Evolutionary conservation across 2,113 vertebrate genomes (phyloP).

Genomic region (Petromus typicus): DNA sequence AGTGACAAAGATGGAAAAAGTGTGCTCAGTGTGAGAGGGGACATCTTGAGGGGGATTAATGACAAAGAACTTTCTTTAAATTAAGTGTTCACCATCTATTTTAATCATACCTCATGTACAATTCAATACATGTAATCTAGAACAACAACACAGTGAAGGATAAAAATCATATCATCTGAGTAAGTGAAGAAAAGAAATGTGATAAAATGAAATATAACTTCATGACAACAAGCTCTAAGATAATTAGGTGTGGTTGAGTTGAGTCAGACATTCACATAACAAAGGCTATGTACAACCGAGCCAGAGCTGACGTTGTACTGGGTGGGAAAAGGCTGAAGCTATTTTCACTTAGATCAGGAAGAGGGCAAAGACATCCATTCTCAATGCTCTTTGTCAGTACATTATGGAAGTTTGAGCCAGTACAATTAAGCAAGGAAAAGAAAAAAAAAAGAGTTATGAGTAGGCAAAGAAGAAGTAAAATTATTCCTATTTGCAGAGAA

Average conservation of each 20-base stretch:
- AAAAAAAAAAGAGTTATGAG: background rate
- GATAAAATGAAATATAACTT: background rate
- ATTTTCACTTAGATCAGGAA: background rate
- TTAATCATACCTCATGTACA: background rate
- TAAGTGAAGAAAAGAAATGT: background rate
- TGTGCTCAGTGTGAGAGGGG: background rate
- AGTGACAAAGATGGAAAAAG: background rate
- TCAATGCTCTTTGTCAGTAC: background rate
- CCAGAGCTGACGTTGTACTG: background rate
- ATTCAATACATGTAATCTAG: background rate
- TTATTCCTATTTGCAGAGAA: background rate
- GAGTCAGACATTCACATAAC: background rate
- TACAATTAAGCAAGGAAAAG: background rate
- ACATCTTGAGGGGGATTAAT: background rate
- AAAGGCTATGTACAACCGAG: background rate
- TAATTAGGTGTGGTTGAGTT: background rate
- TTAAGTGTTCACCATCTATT: background rate
- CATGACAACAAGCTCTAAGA: background rate
- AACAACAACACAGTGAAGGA: background rate
- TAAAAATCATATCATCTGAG: background rate
- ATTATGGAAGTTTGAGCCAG: background rate
- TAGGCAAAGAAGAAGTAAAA: background rate
- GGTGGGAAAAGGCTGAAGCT: background rate
- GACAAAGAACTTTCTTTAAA: background rate
- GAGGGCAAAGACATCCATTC: background rate